phyloP scores from a whole-genome alignment of 2,888 invertebrate species.

The Rhimphoctona megacephalus region DNA sequence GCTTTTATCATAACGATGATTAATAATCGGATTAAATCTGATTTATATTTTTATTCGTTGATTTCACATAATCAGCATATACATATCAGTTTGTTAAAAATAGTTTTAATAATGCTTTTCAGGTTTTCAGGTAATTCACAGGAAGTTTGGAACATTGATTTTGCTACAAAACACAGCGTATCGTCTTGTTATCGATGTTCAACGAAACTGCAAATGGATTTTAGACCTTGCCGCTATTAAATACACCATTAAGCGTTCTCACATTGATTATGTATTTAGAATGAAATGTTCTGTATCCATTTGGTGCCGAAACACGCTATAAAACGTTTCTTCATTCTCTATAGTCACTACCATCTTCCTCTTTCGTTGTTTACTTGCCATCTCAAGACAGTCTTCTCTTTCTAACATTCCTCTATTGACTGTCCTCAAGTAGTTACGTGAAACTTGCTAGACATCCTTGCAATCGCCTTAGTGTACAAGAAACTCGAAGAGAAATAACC shows the following conservation, averaged over 20 bases:
- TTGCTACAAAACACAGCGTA: background rate
- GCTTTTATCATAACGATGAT: slow-evolving; percentile 5
- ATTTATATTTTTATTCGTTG: background rate
- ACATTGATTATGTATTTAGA: background rate
- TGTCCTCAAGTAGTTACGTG: slow-evolving; percentile 68
- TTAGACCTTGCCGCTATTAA: background rate
- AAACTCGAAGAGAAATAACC: slow-evolving; percentile 38
- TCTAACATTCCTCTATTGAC: slow-evolving; percentile 67
- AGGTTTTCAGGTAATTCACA: background rate
- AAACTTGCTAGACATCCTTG: slow-evolving; percentile 54
- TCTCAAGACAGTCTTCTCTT: slow-evolving; percentile 20
- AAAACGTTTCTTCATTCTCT: slow-evolving; percentile 20
- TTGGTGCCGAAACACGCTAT: background rate
- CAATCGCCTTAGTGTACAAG: background rate
- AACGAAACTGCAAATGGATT: background rate
- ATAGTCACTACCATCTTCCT: background rate
- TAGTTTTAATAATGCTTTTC: background rate
- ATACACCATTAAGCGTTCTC: background rate
- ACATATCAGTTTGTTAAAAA: background rate
- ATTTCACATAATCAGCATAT: background rate
- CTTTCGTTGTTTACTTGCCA: slow-evolving; percentile 27
- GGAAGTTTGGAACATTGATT: background rate
- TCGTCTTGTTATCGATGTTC: background rate
- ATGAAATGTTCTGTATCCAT: slow-evolving; percentile 1
- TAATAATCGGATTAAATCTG: slow-evolving; percentile 12